Evolutionary conservation across 1,140 invertebrate species (phyloP), one percentile per base, ranked within the genome.

Genomic region (Dendroctonus valens): DNA sequence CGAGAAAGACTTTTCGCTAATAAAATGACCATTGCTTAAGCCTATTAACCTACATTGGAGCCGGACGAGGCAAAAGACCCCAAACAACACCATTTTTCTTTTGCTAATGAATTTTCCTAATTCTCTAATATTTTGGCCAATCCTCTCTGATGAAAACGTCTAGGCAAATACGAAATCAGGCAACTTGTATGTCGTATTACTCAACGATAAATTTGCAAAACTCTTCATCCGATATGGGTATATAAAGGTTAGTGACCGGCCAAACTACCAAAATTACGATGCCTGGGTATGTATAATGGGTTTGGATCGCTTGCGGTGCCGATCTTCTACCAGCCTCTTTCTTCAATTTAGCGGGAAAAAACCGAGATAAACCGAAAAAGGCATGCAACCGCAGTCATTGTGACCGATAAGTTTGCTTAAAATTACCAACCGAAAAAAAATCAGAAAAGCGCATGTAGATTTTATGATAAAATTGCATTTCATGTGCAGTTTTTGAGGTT

Each of bases 241-340:
- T 53, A 48, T 49, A 65, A 65, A 69, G 71, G 71, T 72, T 63
- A 60, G 61, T 63, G 71, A 72, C 71, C 71, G 71, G 71, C 71
- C 71, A 69, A 69, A 72, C 71, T 54, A 69, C 67, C 71, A 67
- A 72, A 72, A 72, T 70, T 69, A 66, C 70, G 59, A 65, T 26
- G 46, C 61, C 63, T 53, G 53, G 57, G 59, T 67, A 59, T 37
- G 59, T 53, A 55, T 67, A 68, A 68, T 62, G 51, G 65, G 65
- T 58, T 65, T 62, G 9, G 9, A 12, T n/a, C 62, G 50, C 60
- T 62, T 67, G 59, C 48, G 59, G 44, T 55, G 52, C 37, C 52
- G 9, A 53, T 37, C 14, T n/a, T 48, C 46, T 48, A 12, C 53
- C 53, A 14, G 6, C 9, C 53, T 5, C 11, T 7, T 37, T 51